A percentile compares a stretch with the other conserved stretches of the same genome.
These are phyloP conservation scores for Neosalanx taihuensis DNA, from an alignment of 2,797 vertebrate genomes.

Conservation along the genomic window DNA sequence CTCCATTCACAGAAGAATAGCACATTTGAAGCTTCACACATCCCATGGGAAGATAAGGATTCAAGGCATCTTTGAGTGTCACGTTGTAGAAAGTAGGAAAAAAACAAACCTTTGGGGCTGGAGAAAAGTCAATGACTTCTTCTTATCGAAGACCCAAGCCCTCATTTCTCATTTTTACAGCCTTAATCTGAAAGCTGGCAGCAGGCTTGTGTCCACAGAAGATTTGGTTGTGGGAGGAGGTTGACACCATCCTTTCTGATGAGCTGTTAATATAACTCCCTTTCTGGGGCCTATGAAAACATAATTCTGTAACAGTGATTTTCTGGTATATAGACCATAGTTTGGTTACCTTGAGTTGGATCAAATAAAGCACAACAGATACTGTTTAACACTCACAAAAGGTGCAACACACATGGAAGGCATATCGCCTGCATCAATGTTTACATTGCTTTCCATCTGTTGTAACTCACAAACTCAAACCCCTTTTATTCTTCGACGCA, in stretches of 20 bases:
- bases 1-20: too few relatives aligned
- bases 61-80: too few relatives aligned
- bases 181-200: not conserved
- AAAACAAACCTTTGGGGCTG: too few relatives aligned
- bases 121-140: too few relatives aligned
- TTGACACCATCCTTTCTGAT: not conserved
- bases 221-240: slow-evolving; percentile 29
- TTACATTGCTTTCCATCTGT: slow-evolving; percentile 63
- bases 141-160: too few relatives aligned
- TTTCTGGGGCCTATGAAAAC: too few relatives aligned
- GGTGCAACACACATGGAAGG: slow-evolving; percentile 45
- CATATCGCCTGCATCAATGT: slow-evolving; percentile 37
- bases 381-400: not conserved
- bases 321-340: slow-evolving; percentile 22
- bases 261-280: too few relatives aligned
- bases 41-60: too few relatives aligned
- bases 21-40: too few relatives aligned
- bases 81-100: too few relatives aligned
- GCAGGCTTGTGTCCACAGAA: slow-evolving; percentile 30
- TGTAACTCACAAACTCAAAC: slow-evolving; percentile 31
- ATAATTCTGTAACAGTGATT: too few relatives aligned
- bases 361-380: slow-evolving; percentile 34
- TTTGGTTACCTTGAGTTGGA: slow-evolving; percentile 38
- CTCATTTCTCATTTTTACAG: too few relatives aligned
- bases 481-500: slow-evolving; percentile 7